Evolutionary conservation across 2,797 vertebrate genomes (phyloP), one percentile per base, ranked within the genome.

Genomic region (Vultur gryphus): DNA sequence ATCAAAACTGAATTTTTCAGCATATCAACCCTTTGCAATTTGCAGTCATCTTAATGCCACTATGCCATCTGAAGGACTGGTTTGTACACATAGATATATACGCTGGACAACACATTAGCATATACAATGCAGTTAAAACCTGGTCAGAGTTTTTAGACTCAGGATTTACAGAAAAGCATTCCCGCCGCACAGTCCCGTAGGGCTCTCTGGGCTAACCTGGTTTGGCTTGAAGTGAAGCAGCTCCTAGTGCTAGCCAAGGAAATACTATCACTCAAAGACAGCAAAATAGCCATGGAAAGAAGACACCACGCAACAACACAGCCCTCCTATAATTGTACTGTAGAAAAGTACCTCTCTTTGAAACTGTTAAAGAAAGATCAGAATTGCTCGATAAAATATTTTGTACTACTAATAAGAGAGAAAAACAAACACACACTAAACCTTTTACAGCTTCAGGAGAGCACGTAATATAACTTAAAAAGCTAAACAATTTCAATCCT

Each of bases 21-120:
- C 49, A 65, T 83, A 76, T 33, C 20, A 64, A 43, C 12, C 9
- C n/a, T 51, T 52, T 13, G 25, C 31, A 16, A 35, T 76, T 35
- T 76, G 25, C 41, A 25, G 28, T 44, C 59, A 54, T 17, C 49
- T 73, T 67, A 52, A 70, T 16, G 37, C 28, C 44, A 28, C 33
- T 15, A 16, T 1, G 2, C 16, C 10, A 1, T 23, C 31, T 33
- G 52, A 82, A 82, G 57, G 25, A 52, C 11, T 2, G 0, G 1
- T 72, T 33, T 85, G 55, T 41, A 54, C 16, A 0, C 58, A 69
- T 9, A 54, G 62, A 69, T 39, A 59, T 9, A 76, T 54, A 65
- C 0, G 2, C 28, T 48, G 48, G 55, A 77, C 43, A 76, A 80
- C 29, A 66, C 16, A 73, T 73, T 17, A 92, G 61, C 61, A 69